Percentiles rank a stretch among this genome's conserved stretches.
Conservation (phyloP, 2,113 vertebrate genomes). For the Oncorhynchus kisutch region DNA sequence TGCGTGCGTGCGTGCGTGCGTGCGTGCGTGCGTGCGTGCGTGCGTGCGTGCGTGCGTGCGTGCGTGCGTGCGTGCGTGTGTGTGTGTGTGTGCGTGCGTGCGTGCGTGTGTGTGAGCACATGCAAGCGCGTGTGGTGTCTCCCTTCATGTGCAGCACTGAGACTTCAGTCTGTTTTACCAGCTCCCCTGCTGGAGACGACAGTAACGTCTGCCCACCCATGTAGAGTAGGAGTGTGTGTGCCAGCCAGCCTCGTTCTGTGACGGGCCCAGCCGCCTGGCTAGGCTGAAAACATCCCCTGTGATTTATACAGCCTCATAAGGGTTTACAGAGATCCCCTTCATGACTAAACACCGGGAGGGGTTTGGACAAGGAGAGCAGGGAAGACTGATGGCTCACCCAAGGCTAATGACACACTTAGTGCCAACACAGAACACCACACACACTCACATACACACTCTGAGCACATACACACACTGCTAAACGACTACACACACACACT, state of each 20-base stretch:
- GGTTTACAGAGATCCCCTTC: conserved; percentile 55
- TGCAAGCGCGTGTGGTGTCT: background rate
- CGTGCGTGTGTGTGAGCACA: background rate
- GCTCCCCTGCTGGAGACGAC: conserved; percentile 50
- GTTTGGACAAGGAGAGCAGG: conserved; percentile 50
- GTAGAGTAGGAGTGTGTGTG: conserved; percentile 33
- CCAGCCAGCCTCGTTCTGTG: background rate
- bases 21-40: too few species aligned
- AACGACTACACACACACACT: background rate
- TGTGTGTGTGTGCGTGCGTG: background rate
- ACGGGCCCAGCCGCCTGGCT: conserved; percentile 36
- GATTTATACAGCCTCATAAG: conserved; percentile 60
- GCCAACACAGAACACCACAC: conserved; percentile 9
- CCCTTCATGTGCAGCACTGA: conserved; percentile 51
- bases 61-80: background rate
- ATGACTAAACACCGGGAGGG: conserved; percentile 54
- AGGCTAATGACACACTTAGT: conserved; percentile 28
- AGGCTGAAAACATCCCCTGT: conserved; percentile 53
- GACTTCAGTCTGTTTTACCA: conserved; percentile 55
- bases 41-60: conserved; percentile 18
- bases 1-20: background rate
- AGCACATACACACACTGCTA: background rate
- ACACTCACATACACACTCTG: conserved; percentile 10
- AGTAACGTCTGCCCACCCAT: conserved; percentile 75
- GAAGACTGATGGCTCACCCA: conserved; percentile 44